phyloP scores from a whole-genome alignment of 2,797 vertebrate genomes.

The Meriones psammophilus region DNA sequence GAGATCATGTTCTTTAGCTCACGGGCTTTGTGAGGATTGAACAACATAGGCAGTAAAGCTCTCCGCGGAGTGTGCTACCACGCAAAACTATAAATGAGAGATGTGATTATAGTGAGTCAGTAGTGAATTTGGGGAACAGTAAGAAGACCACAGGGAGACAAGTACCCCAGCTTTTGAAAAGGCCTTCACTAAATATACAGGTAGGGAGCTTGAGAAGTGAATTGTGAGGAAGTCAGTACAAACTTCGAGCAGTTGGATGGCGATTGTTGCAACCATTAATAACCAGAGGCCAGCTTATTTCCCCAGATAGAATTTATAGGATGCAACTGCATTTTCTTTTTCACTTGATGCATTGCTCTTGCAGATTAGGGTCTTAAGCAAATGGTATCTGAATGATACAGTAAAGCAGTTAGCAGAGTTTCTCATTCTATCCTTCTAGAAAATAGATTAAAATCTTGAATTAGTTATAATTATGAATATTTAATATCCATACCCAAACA shows the following conservation, averaged over 20 bases:
- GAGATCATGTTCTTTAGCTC: background rate
- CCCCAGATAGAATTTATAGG: background rate
- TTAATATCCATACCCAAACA: background rate
- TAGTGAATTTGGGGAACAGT: background rate
- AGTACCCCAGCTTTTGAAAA: background rate
- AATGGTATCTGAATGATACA: background rate
- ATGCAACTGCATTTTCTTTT: slow-evolving; percentile 13
- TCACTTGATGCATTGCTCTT: slow-evolving; percentile 15
- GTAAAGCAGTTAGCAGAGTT: background rate
- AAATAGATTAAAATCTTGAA: background rate
- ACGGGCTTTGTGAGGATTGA: slow-evolving; percentile 13
- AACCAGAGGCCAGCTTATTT: background rate
- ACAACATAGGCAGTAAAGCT: slow-evolving; percentile 13
- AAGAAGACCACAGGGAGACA: background rate
- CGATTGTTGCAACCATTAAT: background rate
- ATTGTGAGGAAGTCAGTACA: background rate
- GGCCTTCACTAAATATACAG: background rate
- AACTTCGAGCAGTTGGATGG: background rate
- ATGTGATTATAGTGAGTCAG: background rate
- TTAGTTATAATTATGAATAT: background rate
- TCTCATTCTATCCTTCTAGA: background rate
- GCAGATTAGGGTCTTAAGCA: background rate
- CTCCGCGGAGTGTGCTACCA: background rate
- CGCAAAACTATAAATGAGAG: background rate
- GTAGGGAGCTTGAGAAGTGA: background rate